Evolutionary conservation across 2,113 vertebrate genomes (phyloP).

Genomic region (Apus apus): DNA sequence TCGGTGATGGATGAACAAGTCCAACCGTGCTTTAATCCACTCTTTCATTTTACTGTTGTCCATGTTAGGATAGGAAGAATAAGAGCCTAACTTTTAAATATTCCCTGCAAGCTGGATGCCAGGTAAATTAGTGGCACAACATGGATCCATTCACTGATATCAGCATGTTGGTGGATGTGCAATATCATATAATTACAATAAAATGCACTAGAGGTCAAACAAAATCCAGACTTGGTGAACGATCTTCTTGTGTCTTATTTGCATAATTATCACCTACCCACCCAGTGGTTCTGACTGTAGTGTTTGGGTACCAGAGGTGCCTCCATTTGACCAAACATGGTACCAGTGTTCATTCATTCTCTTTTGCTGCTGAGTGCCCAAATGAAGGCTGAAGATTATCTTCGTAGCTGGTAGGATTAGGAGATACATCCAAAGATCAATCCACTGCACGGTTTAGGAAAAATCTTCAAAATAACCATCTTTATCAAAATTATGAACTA

Average conservation of each 20-base stretch:
- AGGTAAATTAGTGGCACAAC: not conserved
- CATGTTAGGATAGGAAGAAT: not conserved
- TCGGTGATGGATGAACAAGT: not conserved
- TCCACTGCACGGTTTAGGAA: not conserved
- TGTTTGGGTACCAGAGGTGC: not conserved
- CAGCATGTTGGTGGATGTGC: not conserved
- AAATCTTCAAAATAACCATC: not conserved
- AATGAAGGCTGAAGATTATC: not conserved
- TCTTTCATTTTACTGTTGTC: not conserved
- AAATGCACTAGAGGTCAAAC: not conserved
- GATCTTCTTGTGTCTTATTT: not conserved
- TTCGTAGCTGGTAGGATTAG: not conserved
- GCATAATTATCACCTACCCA: not conserved
- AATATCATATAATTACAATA: not conserved
- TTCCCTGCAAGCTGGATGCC: not conserved
- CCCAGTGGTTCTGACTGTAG: not conserved
- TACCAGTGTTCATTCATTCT: not conserved
- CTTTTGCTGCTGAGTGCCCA: not conserved
- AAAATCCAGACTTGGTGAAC: not conserved
- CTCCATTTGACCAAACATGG: not conserved
- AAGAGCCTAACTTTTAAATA: not conserved
- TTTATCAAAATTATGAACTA: not conserved
- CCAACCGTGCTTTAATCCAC: not conserved
- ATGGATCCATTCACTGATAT: not conserved
- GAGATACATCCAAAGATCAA: not conserved